A percentile compares a stretch with the other conserved stretches of the same genome.
Evolutionary conservation across 2,888 invertebrate genomes (phyloP).

Genomic region (Drosophila mettleri): DNA sequence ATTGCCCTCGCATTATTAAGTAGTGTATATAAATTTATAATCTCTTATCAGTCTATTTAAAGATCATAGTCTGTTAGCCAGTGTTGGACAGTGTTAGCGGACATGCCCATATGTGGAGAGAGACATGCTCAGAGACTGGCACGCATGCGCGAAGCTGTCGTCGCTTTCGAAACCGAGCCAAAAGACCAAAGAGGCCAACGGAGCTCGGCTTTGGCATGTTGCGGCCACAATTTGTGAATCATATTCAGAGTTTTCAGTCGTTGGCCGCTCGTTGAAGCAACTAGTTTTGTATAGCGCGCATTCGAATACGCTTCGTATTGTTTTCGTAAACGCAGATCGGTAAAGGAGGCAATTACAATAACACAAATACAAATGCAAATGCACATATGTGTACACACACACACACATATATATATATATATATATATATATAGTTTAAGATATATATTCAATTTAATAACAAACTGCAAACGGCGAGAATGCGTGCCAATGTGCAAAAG

Average conservation of each 20-base stretch:
- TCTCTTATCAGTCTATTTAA: neutral
- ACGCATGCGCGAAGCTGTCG: conserved; percentile 40
- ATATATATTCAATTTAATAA: conserved; percentile 11
- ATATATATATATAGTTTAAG: conserved; percentile 12
- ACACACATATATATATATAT: neutral
- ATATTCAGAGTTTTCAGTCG: conserved; percentile 59
- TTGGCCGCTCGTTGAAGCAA: conserved; percentile 57
- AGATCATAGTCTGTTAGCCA: conserved; percentile 15
- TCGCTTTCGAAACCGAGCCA: conserved; percentile 61
- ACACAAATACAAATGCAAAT: conserved; percentile 30
- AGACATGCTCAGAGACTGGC: conserved; percentile 23
- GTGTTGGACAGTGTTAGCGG: conserved; percentile 34
- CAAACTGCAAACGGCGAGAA: conserved; percentile 42
- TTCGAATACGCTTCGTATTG: conserved; percentile 32
- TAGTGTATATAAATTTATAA: too few species aligned
- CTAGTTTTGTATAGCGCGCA: conserved; percentile 59
- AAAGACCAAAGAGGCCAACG: conserved; percentile 52
- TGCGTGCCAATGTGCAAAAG: conserved; percentile 59
- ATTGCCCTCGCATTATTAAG: neutral
- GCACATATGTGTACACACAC: neutral
- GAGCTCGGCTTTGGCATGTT: conserved; percentile 28
- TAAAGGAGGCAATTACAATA: conserved; percentile 52
- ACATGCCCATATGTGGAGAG: conserved; percentile 34
- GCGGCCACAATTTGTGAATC: conserved; percentile 60
- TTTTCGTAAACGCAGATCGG: conserved; percentile 39